These are phyloP conservation scores for Rhagoletis pomonella DNA, from an alignment of 1,140 invertebrate genomes.

Conservation along the genomic window DNA sequence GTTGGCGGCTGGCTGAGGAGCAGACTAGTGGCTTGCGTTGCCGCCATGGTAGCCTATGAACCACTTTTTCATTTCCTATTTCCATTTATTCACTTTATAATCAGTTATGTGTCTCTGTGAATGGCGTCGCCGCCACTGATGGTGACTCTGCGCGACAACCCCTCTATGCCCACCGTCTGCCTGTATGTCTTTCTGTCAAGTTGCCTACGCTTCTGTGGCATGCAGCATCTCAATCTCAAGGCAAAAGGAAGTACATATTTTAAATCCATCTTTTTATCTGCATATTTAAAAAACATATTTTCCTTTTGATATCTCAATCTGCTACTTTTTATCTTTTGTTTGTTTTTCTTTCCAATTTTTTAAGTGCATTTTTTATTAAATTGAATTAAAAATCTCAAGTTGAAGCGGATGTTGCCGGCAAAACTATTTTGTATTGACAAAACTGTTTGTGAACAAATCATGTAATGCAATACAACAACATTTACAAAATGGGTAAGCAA, in stretches of 20 bases:
- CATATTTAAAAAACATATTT: not conserved
- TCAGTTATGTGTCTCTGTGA: not conserved
- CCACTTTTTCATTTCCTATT: conserved; percentile 20
- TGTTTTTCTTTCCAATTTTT: not conserved
- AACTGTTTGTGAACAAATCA: not conserved
- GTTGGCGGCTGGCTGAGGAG: not conserved
- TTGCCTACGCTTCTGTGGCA: no score
- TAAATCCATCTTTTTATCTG: not conserved
- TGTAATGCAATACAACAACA: not conserved
- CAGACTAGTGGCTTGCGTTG: not conserved
- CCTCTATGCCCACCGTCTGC: not conserved
- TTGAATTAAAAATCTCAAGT: not conserved
- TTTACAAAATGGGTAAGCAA: not conserved
- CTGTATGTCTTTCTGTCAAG: not conserved
- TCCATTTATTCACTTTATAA: conserved; percentile 35
- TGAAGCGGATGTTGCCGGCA: not conserved
- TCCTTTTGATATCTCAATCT: conserved; percentile 24
- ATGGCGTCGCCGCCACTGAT: not conserved
- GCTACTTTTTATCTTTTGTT: conserved; percentile 21
- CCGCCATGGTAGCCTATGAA: not conserved
- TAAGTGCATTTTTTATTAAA: conserved; percentile 36
- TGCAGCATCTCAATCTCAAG: conserved; percentile 17
- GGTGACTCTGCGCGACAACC: not conserved
- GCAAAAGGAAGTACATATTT: conserved; percentile 27
- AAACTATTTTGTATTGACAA: not conserved